Conservation (phyloP, 2,797 vertebrate genomes). For the Pelodytes ibericus region DNA sequence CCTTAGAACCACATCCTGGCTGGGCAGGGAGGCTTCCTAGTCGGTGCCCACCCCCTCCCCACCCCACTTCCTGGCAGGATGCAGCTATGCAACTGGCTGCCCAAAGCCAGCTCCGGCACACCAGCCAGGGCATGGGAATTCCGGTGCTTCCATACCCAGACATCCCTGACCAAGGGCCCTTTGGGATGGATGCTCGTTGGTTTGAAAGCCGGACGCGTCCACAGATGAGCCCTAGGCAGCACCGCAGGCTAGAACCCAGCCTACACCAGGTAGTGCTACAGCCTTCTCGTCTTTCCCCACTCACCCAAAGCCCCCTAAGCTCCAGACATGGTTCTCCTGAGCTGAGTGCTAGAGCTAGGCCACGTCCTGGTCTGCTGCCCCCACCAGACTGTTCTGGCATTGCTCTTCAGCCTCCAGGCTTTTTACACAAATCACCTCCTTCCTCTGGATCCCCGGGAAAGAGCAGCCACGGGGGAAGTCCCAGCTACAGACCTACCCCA, state of each 20-base stretch:
- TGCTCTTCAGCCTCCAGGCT: conserved; percentile 89
- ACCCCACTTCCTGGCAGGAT: conserved; percentile 87
- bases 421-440: conserved; percentile 92
- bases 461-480: conserved; percentile 82
- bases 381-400: conserved; percentile 92
- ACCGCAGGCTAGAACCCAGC: conserved; percentile 90
- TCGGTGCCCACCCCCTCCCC: conserved; percentile 76
- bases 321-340: conserved; percentile 95
- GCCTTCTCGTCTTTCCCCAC: conserved; percentile 94
- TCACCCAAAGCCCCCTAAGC: conserved; percentile 96
- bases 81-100: conserved; percentile 98
- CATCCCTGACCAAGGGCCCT: conserved; percentile 86
- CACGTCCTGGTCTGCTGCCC: conserved; percentile 90
- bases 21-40: conserved; percentile 86
- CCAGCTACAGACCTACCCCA: conserved; percentile 85
- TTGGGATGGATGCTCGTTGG: conserved; percentile 97
- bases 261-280: conserved; percentile 98
- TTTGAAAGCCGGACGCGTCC: conserved; percentile 90
- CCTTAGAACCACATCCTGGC: conserved; percentile 92
- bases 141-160: conserved; percentile 99
- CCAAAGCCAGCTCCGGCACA: conserved; percentile 99
- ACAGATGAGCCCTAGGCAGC: conserved; percentile 94
- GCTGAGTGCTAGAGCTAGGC: conserved; percentile 90
- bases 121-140: conserved; percentile 98
- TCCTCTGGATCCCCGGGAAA: conserved; percentile 88